phyloP scores from a whole-genome alignment of 2,888 invertebrate genomes.

The Sminthurides aquaticus region DNA sequence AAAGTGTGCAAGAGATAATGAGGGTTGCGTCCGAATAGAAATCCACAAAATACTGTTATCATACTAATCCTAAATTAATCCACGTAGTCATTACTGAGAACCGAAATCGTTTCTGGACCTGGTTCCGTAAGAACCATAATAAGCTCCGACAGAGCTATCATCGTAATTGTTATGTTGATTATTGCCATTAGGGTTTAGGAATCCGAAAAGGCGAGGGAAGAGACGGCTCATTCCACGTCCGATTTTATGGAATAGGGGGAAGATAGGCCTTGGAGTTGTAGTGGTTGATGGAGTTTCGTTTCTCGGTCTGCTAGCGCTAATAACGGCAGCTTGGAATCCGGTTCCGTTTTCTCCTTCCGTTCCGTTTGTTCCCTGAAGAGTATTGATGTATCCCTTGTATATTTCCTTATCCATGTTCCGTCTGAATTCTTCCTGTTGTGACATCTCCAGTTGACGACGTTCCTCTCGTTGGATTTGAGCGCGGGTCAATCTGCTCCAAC shows the following conservation, averaged over 20 bases:
- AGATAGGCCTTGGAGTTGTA: constrained; percentile 9
- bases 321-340: neutral
- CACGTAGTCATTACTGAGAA: neutral
- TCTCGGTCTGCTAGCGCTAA: neutral
- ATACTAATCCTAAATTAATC: neutral
- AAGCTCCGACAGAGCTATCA: neutral
- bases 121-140: neutral
- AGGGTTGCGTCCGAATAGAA: no score
- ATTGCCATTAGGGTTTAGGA: neutral
- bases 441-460: neutral
- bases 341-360: neutral
- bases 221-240: neutral
- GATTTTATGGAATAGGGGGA: constrained; percentile 2
- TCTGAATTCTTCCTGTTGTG: constrained; percentile 10
- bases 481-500: constrained; percentile 20
- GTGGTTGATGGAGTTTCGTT: neutral
- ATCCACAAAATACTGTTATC: no score
- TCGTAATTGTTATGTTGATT: neutral
- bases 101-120: neutral
- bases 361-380: neutral
- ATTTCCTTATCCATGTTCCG: constrained; percentile 11
- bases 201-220: constrained; percentile 14
- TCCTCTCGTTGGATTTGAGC: constrained; percentile 14
- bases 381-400: constrained; percentile 1
- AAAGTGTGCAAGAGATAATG: no score